Evolutionary conservation across 2,797 vertebrate genomes (phyloP).

Genomic region (Amazona finschi): DNA sequence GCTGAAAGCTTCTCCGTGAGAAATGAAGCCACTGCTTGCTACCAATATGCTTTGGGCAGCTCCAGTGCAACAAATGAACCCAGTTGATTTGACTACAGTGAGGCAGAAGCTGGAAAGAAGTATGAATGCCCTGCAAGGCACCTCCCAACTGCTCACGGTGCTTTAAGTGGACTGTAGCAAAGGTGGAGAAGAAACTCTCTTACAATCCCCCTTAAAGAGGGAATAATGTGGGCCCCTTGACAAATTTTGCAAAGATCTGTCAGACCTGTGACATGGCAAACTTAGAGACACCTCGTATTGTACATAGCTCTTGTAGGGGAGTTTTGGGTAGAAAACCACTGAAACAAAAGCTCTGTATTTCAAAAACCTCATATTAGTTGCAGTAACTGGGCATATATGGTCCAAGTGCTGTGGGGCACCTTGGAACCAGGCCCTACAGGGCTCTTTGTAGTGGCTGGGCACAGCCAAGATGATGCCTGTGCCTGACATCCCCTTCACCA

Average conservation of each 20-base stretch:
- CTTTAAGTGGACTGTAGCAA: not conserved
- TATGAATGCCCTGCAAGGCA: not conserved
- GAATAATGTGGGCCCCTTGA: not conserved
- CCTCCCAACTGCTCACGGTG: not conserved
- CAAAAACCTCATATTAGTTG: not conserved
- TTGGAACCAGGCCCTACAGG: not conserved
- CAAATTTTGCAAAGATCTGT: not conserved
- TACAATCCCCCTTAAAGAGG: not conserved
- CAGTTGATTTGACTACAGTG: not conserved
- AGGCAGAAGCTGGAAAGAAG: not conserved
- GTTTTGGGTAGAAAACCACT: not conserved
- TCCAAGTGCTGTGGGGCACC: not conserved
- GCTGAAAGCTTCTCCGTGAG: not conserved
- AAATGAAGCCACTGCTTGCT: not conserved
- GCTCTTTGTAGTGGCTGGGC: not conserved
- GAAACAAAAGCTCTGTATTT: not conserved
- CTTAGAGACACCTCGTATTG: not conserved
- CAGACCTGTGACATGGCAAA: not conserved
- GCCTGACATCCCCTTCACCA: not conserved
- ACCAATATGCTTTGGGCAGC: not conserved
- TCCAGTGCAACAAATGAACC: not conserved
- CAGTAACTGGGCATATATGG: accelerated
- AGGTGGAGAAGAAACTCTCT: not conserved
- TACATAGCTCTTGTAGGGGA: not conserved
- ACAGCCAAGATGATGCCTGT: not conserved